phyloP scores from a whole-genome alignment of 2,797 vertebrate genomes.

The Numenius phaeopus region DNA sequence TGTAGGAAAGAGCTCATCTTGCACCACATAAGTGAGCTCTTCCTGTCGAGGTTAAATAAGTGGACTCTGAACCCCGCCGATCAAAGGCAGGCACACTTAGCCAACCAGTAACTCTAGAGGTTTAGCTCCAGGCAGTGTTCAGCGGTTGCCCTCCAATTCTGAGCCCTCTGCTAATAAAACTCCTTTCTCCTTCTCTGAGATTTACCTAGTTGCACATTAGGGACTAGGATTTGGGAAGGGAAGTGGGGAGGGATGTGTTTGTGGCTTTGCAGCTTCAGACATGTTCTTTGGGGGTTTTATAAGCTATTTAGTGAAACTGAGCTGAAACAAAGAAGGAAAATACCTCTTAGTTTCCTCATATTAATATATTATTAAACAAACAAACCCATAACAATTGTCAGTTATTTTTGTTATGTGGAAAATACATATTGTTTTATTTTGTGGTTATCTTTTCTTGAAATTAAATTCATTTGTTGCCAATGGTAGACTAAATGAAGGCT shows the following conservation, averaged over 20 bases:
- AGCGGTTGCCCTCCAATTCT: slow-evolving; percentile 56
- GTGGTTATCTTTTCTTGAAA: slow-evolving; percentile 48
- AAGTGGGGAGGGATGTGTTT: slow-evolving; percentile 48
- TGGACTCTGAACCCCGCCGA: not conserved
- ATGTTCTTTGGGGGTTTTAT: slow-evolving; percentile 52
- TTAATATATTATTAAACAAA: slow-evolving; percentile 65
- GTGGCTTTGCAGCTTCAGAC: slow-evolving; percentile 63
- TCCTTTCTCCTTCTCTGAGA: slow-evolving; percentile 14
- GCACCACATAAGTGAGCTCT: slow-evolving; percentile 35
- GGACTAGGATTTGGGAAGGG: slow-evolving; percentile 34
- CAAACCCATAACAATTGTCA: slow-evolving; percentile 15
- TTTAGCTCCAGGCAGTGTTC: slow-evolving; percentile 44
- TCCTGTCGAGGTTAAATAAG: slow-evolving; percentile 50
- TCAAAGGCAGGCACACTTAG: not conserved
- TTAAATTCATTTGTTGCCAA: not conserved
- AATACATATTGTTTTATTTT: slow-evolving; percentile 20
- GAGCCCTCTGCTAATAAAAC: slow-evolving; percentile 60
- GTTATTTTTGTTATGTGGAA: slow-evolving; percentile 40
- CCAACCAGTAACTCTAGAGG: not conserved
- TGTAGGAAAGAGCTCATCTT: slow-evolving; percentile 60
- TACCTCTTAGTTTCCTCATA: slow-evolving; percentile 34
- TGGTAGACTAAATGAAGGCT: not conserved
- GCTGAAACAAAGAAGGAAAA: slow-evolving; percentile 55
- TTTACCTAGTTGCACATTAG: slow-evolving; percentile 13
- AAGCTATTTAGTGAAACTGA: slow-evolving; percentile 42